Percentiles rank a stretch among this genome's conserved stretches.
Evolutionary conservation across 2,888 invertebrate species (phyloP).

Genomic region (Cerceris ruficornis): DNA sequence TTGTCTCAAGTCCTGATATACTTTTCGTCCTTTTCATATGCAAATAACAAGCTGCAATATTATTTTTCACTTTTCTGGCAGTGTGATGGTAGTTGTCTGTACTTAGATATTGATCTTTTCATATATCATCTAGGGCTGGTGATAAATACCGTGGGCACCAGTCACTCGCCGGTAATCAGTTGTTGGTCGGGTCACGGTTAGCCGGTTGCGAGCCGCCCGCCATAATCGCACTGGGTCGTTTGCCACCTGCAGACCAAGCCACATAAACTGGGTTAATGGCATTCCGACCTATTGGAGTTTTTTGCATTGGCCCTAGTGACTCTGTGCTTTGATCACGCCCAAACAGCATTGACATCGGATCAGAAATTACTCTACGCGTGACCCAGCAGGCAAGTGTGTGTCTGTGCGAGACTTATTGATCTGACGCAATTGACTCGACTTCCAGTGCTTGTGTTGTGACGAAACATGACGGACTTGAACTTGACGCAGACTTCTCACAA

Average conservation of each 20-base stretch:
- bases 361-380: conserved; percentile 80
- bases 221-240: conserved; percentile 80
- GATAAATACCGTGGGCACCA: conserved; percentile 82
- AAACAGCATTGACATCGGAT: conserved; percentile 76
- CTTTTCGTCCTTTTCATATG: conserved; percentile 68
- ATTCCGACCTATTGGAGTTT: conserved; percentile 78
- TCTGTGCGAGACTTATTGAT: conserved; percentile 78
- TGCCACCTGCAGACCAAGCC: conserved; percentile 82
- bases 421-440: conserved; percentile 79
- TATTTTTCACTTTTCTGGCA: conserved; percentile 69
- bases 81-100: conserved; percentile 73
- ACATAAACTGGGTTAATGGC: conserved; percentile 82
- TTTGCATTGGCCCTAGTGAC: conserved; percentile 80
- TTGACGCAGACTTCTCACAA: conserved; percentile 76
- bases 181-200: conserved; percentile 79
- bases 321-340: conserved; percentile 81
- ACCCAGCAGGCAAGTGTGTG: conserved; percentile 80
- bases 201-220: conserved; percentile 80
- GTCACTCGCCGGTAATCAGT: conserved; percentile 81
- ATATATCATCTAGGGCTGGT: conserved; percentile 81
- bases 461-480: conserved; percentile 77
- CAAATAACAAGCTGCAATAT: conserved; percentile 68
- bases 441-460: conserved; percentile 79
- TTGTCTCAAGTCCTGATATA: conserved; percentile 65
- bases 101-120: conserved; percentile 73